These are phyloP conservation scores for Ceyx erithaca DNA, from an alignment of 2,797 vertebrate genomes.

Conservation along the genomic window DNA sequence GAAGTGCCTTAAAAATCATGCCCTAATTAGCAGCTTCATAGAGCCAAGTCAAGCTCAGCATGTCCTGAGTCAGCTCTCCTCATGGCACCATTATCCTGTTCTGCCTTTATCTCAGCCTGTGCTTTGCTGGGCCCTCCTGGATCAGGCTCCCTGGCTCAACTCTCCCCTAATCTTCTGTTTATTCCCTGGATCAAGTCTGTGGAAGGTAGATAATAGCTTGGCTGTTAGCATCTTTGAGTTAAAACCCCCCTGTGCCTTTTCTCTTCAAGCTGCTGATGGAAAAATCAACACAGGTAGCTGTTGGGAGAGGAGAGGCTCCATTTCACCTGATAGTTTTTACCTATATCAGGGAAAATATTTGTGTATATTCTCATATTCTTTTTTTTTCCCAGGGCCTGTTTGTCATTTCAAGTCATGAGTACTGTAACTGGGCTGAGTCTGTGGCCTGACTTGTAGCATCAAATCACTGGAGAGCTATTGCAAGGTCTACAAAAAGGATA, in stretches of 20 bases:
- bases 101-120: background rate
- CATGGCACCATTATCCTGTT: background rate
- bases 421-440: background rate
- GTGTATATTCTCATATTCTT: background rate
- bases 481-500: background rate
- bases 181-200: background rate
- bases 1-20: background rate
- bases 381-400: background rate
- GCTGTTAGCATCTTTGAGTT: background rate
- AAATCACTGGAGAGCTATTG: background rate
- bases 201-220: background rate
- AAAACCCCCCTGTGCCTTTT: background rate
- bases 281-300: background rate
- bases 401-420: background rate
- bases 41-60: background rate
- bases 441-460: background rate
- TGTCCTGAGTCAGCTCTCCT: background rate
- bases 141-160: background rate
- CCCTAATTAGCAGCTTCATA: background rate
- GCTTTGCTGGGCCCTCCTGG: rapidly evolving
- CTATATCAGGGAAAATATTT: background rate
- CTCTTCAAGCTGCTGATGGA: background rate
- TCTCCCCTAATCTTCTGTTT: background rate
- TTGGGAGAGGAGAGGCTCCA: background rate
- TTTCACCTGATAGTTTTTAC: background rate